Evolutionary conservation across 1,140 invertebrate genomes (phyloP).

Genomic region (Drosophila pallidifrons): DNA sequence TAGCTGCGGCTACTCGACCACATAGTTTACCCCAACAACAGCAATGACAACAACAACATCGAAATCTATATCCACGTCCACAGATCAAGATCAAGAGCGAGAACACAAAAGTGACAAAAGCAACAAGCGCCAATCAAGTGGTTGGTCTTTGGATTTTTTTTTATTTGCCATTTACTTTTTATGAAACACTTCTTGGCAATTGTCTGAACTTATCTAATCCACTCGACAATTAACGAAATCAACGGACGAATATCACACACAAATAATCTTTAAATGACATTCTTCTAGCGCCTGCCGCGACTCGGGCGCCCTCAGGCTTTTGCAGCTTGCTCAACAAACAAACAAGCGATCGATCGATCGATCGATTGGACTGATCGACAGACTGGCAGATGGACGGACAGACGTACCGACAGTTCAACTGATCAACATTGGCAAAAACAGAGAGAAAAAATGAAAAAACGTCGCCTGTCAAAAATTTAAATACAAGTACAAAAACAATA

Average conservation of each 20-base stretch:
- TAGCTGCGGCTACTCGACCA: conserved; percentile 22
- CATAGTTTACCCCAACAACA: conserved; percentile 54
- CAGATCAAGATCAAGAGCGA: conserved; percentile 13
- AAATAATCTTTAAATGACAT: conserved; percentile 65
- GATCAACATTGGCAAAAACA: conserved; percentile 7
- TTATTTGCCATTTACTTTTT: conserved; percentile 74
- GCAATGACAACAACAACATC: conserved; percentile 17
- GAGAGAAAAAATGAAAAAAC: conserved; percentile 15
- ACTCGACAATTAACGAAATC: conserved; percentile 76
- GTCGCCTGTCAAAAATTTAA: conserved; percentile 71
- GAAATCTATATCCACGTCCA: background rate
- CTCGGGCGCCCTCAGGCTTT: conserved; percentile 51
- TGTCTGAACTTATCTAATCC: conserved; percentile 62
- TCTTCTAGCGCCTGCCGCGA: conserved; percentile 69
- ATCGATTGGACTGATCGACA: background rate
- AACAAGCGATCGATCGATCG: background rate
- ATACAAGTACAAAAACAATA: conserved; percentile 51
- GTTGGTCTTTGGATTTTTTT: conserved; percentile 14
- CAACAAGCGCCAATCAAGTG: conserved; percentile 52
- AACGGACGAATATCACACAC: conserved; percentile 41
- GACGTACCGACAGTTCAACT: conserved; percentile 3
- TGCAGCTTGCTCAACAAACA: background rate
- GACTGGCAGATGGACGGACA: background rate
- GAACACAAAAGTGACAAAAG: conserved; percentile 45
- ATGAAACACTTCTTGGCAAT: conserved; percentile 68